Base-by-base conservation (phyloP, 1,140 invertebrate genomes). In the Drosophila sproati region DNA sequence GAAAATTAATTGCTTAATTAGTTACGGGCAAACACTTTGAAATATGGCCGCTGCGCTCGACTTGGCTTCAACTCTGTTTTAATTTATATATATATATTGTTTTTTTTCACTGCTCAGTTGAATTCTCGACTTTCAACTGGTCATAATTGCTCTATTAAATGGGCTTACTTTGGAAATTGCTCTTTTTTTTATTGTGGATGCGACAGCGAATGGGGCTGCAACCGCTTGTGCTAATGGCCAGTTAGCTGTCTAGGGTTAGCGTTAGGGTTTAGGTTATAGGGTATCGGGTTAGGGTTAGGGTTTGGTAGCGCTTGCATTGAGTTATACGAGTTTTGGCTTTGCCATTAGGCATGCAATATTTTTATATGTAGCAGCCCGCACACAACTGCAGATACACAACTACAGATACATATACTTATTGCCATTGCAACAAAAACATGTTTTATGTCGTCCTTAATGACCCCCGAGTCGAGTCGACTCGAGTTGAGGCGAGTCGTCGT, bases 141-240 rank as follows among this genome's bases (percentile, higher is more conserved):
- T 86, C 81, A 89, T 89, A 89, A 89, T 89, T 89, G 86, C 85
- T 89, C 86, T 89, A 89, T 89, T 90, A 89, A 89, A 89, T 73
- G 85, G 85, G 85, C 68, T 83, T 85, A 85, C 69, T 73, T 69
- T 83, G 39, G 62, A 60, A 78, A 62, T 57, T 66, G 29, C 28
- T 32, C 54, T 77, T 67, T 51, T 64, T 73, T 63, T 48, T 43
- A 37, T 51, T 62, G 66, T 73, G 51, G 68, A 74, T 78, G n/a
- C 55, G 62, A 37, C 29, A 8, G 8, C 10, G 20, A 20, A 61
- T 62, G 56, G 56, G 70, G 51, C 45, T 51, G 70, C 74, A 68
- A 77, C 78, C 70, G 83, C 72, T 63, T 85, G 70, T 62, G 48
- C 71, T 85, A 90, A 89, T 89, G 82, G 66, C 77, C 71, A 71